These are phyloP conservation scores for Microdon myrmicae DNA, from an alignment of 2,888 invertebrate genomes.

Conservation along the genomic window DNA sequence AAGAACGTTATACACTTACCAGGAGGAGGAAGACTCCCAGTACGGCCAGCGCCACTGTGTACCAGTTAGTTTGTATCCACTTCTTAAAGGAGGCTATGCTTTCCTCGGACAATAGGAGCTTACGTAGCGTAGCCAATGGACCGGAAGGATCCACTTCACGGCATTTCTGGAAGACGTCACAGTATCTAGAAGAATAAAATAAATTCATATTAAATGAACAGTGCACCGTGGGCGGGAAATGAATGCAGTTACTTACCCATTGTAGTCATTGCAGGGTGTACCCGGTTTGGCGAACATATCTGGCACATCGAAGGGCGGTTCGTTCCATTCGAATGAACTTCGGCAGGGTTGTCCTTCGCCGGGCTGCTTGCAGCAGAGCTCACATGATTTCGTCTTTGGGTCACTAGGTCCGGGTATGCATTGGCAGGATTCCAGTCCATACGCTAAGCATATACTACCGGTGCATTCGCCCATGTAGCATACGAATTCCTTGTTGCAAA, in stretches of 20 bases:
- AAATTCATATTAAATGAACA: constrained; percentile 34
- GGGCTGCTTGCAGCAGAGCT: constrained; percentile 89
- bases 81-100: constrained; percentile 87
- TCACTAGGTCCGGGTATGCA: constrained; percentile 84
- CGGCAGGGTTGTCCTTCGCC: constrained; percentile 84
- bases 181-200: constrained; percentile 67
- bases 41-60: constrained; percentile 82
- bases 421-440: constrained; percentile 95
- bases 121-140: constrained; percentile 87
- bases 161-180: constrained; percentile 79
- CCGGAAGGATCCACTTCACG: constrained; percentile 94
- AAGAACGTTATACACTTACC: constrained; percentile 72
- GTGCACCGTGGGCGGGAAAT: neutral
- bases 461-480: constrained; percentile 97
- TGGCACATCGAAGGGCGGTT: constrained; percentile 88
- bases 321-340: constrained; percentile 92
- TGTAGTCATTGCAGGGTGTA: constrained; percentile 93
- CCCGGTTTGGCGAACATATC: constrained; percentile 94
- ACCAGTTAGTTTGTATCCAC: constrained; percentile 92
- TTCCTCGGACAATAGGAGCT: constrained; percentile 87
- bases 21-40: constrained; percentile 79
- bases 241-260: constrained; percentile 70
- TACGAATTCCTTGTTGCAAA: constrained; percentile 96
- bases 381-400: constrained; percentile 87
- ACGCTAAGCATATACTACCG: constrained; percentile 96